These are phyloP conservation scores for Edolisoma coerulescens DNA, from an alignment of 2,113 vertebrate genomes.

Conservation along the genomic window DNA sequence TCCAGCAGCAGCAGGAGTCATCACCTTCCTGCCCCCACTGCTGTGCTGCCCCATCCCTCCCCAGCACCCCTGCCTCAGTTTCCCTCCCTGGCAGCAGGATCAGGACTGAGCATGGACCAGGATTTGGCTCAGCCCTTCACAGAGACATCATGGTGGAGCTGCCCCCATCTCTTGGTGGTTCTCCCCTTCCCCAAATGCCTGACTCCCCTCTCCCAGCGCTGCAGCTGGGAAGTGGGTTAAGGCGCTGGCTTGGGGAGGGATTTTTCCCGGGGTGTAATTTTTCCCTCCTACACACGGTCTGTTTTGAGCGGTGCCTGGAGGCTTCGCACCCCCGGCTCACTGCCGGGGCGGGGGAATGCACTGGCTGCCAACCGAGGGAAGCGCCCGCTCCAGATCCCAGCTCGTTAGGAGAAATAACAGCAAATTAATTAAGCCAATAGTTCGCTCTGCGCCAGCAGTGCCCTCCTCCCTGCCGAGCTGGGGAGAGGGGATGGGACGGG, in stretches of 20 bases:
- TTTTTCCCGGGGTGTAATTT: slow-evolving; percentile 49
- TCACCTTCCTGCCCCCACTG: fast-evolving
- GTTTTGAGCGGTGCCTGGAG: slow-evolving; percentile 46
- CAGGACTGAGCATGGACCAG: not conserved
- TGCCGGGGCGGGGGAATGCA: not conserved
- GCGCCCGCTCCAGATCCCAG: slow-evolving; percentile 3
- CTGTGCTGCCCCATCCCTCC: not conserved
- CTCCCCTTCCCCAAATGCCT: not conserved
- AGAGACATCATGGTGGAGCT: fast-evolving
- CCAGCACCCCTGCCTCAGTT: not conserved
- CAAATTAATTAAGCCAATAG: slow-evolving; percentile 49
- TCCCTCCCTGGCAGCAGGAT: not conserved
- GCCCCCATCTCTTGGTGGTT: not conserved
- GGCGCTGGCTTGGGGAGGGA: not conserved
- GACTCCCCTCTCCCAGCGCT: not conserved
- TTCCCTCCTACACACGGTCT: slow-evolving; percentile 57
- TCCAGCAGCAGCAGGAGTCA: not conserved
- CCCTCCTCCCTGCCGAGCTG: fast-evolving
- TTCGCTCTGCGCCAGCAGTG: not conserved
- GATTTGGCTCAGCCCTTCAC: fast-evolving
- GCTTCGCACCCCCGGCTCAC: not conserved
- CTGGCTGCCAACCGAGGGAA: not conserved
- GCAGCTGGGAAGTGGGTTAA: slow-evolving; percentile 1
- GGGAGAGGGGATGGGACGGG: not conserved
- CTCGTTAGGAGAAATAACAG: slow-evolving; percentile 34